Evolutionary conservation across 2,113 vertebrate species (phyloP).

Genomic region (Cisticola juncidis): DNA sequence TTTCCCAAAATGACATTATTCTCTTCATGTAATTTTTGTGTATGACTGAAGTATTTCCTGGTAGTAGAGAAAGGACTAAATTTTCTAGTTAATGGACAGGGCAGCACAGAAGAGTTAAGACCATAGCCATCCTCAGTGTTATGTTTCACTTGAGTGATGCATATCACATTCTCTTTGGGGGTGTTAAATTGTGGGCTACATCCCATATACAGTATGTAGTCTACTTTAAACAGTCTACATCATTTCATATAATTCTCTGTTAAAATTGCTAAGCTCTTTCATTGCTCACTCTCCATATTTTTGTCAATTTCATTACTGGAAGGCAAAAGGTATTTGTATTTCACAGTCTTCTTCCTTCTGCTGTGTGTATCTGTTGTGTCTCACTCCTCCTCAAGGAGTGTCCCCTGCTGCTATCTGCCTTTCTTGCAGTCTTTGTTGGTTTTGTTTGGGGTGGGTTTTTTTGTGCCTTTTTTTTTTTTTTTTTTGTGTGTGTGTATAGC

Average conservation of each 20-base stretch:
- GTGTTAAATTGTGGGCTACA: background rate
- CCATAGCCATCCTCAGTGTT: background rate
- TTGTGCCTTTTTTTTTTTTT: background rate
- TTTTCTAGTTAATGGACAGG: background rate
- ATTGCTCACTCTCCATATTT: background rate
- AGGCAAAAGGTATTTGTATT: background rate
- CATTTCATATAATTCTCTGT: background rate
- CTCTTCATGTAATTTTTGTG: background rate
- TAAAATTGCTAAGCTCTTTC: background rate
- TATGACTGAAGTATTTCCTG: background rate
- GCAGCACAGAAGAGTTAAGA: background rate
- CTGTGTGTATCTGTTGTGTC: background rate
- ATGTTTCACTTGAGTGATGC: background rate
- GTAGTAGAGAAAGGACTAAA: background rate
- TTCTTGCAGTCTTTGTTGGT: background rate
- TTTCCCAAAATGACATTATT: background rate
- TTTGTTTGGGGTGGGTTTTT: accelerated
- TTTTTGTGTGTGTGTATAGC: background rate
- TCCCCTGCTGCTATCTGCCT: background rate
- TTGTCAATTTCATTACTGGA: background rate
- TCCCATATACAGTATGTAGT: background rate
- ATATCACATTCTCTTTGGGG: accelerated
- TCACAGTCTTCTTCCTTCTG: background rate
- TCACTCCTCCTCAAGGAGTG: background rate
- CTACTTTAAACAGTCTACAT: background rate